Conservation (phyloP, 2,113 vertebrate genomes). For the Labeo rohita region DNA sequence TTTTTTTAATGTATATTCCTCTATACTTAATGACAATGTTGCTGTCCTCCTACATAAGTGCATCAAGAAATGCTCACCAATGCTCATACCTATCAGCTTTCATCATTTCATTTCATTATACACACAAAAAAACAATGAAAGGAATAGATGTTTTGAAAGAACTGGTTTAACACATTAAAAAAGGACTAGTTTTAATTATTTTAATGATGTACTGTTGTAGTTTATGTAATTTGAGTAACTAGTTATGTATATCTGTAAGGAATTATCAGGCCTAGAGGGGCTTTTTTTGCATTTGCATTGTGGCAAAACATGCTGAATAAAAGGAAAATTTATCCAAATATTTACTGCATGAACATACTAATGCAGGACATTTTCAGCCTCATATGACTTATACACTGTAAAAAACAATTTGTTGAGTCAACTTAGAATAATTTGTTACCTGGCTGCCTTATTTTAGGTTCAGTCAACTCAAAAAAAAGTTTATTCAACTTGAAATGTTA, state of each 20-base stretch:
- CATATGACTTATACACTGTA: neutral
- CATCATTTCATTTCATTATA: conserved; percentile 24
- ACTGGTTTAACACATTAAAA: neutral
- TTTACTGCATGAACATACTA: neutral
- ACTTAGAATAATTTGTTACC: too few species aligned
- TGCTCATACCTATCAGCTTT: neutral
- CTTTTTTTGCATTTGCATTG: neutral
- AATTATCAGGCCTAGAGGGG: neutral
- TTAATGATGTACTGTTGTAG: neutral
- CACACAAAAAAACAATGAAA: neutral
- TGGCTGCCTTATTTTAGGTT: too few species aligned
- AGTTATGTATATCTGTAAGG: neutral
- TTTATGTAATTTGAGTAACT: neutral
- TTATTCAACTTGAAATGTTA: too few species aligned
- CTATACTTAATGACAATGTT: neutral
- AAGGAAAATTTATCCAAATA: neutral
- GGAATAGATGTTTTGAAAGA: neutral
- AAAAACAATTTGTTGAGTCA: too few species aligned
- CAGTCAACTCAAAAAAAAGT: too few species aligned
- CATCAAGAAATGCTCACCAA: neutral
- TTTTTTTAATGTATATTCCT: neutral
- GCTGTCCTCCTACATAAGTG: neutral
- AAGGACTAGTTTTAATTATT: neutral
- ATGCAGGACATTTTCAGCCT: neutral
- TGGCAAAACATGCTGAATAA: neutral